Conservation (phyloP, 2,888 invertebrate genomes). For the Dolichopus griseipennis region DNA sequence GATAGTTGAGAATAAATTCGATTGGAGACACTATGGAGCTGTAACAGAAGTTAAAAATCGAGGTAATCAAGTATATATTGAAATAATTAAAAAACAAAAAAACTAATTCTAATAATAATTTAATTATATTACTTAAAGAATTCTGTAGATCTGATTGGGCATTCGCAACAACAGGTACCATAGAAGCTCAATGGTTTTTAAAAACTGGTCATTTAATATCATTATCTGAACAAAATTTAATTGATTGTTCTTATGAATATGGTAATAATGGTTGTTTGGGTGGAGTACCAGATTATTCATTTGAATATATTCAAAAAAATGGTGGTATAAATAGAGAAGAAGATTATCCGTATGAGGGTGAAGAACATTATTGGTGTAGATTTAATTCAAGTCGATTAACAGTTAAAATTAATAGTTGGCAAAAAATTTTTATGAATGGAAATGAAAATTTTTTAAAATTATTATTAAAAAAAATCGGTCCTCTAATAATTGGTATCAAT, state of each 20-base stretch:
- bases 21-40: constrained; percentile 4
- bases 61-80: background rate
- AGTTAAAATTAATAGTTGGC: background rate
- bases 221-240: constrained; percentile 12
- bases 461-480: background rate
- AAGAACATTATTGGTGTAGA: background rate
- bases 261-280: constrained; percentile 5
- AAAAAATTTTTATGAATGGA: background rate
- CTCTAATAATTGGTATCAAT: background rate
- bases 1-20: background rate
- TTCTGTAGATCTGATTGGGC: constrained; percentile 5
- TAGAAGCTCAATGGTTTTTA: background rate
- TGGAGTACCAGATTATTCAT: background rate
- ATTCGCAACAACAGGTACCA: background rate
- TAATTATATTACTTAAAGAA: background rate
- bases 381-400: background rate
- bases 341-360: background rate
- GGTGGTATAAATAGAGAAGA: background rate
- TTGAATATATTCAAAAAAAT: background rate
- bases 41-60: background rate
- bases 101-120: background rate
- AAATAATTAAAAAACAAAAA: background rate
- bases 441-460: background rate
- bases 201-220: background rate
- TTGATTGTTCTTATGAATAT: background rate